Percentiles rank a stretch among this genome's conserved stretches.
Conservation (phyloP, 2,888 invertebrate genomes). For the Xiphydria camelus region DNA sequence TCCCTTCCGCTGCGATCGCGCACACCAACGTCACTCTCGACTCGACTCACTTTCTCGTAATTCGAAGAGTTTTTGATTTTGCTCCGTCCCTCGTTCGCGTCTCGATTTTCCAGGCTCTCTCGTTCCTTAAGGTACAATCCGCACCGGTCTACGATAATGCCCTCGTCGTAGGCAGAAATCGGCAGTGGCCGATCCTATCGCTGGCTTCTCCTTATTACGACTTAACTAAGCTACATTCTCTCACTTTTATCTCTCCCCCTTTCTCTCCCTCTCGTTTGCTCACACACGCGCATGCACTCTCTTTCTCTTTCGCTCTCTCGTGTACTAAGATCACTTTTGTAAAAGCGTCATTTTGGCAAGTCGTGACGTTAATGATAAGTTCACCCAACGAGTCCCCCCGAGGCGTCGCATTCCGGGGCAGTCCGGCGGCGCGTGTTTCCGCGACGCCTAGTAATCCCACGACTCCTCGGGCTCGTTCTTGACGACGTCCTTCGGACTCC, state of each 20-base stretch:
- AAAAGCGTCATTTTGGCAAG: too few species aligned
- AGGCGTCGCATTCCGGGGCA: too few species aligned
- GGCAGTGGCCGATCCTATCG: slow-evolving; percentile 36
- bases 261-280: slow-evolving; percentile 4
- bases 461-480: slow-evolving; percentile 55
- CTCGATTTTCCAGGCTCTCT: neutral
- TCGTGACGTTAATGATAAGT: too few species aligned
- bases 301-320: neutral
- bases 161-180: slow-evolving; percentile 56
- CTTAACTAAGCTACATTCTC: too few species aligned
- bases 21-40: slow-evolving; percentile 37
- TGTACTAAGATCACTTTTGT: neutral
- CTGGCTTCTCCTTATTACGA: slow-evolving; percentile 3
- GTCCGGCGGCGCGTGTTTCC: neutral
- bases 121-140: slow-evolving; percentile 6
- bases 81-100: slow-evolving; percentile 25
- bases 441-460: slow-evolving; percentile 51
- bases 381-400: too few species aligned
- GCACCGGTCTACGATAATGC: slow-evolving; percentile 54
- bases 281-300: neutral
- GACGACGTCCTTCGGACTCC: slow-evolving; percentile 48
- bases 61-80: slow-evolving; percentile 42
- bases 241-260: neutral
- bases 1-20: slow-evolving; percentile 18
- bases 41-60: slow-evolving; percentile 22